Conservation (phyloP, 1,140 invertebrate genomes). For the Cherax destructor region DNA sequence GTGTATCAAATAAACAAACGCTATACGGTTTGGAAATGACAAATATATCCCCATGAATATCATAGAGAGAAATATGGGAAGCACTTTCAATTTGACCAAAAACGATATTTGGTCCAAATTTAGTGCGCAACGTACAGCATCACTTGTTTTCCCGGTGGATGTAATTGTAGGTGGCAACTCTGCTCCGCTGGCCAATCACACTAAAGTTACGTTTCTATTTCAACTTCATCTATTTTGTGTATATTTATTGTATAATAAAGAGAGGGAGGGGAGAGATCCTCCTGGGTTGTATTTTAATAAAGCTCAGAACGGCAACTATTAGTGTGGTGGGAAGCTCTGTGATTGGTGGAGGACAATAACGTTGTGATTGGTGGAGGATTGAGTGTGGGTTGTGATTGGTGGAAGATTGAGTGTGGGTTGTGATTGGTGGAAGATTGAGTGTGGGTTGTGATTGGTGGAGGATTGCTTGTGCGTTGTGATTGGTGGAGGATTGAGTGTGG, state of each 20-base stretch:
- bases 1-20: too few species aligned
- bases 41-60: too few species aligned
- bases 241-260: not conserved
- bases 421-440: not conserved
- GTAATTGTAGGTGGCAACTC: not conserved
- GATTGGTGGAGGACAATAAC: too few species aligned
- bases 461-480: too few species aligned
- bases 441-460: too few species aligned
- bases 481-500: too few species aligned
- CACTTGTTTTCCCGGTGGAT: not conserved
- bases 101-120: not conserved
- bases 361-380: too few species aligned
- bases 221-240: not conserved
- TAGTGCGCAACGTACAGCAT: not conserved
- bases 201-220: not conserved
- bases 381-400: not conserved
- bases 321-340: not conserved
- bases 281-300: not conserved
- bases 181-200: not conserved
- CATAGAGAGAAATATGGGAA: too few species aligned
- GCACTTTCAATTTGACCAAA: too few species aligned
- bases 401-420: too few species aligned
- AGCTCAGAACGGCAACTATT: not conserved
- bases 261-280: not conserved
- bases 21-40: too few species aligned